A percentile compares a stretch with the other conserved stretches of the same genome.
These are phyloP conservation scores for Syrphus vitripennis DNA, from an alignment of 2,888 invertebrate genomes.

Conservation along the genomic window DNA sequence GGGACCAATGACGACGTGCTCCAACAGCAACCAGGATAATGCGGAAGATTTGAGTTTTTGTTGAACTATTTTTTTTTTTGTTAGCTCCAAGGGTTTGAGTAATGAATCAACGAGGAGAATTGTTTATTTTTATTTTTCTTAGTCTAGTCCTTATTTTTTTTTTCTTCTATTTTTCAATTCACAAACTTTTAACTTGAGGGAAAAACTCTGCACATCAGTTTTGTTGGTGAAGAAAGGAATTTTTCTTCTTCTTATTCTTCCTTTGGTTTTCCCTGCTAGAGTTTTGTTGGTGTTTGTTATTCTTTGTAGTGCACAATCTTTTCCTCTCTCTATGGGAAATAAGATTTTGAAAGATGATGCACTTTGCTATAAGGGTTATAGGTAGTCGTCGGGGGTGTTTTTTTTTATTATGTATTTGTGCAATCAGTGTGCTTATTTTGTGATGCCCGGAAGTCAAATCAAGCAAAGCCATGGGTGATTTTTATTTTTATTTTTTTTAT, in stretches of 20 bases:
- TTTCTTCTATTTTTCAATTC: conserved; percentile 8
- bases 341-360: conserved; percentile 1
- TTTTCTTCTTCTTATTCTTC: neutral
- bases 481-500: too few species aligned
- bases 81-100: conserved; percentile 25
- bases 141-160: too few species aligned
- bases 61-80: neutral
- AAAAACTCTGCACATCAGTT: neutral
- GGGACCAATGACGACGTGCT: neutral
- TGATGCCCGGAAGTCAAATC: conserved; percentile 33
- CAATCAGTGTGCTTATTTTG: conserved; percentile 39
- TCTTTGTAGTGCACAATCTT: conserved; percentile 22
- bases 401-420: conserved; percentile 30
- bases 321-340: neutral
- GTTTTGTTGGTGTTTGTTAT: conserved; percentile 10
- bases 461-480: neutral
- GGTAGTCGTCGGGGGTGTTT: conserved; percentile 3
- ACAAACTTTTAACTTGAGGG: neutral
- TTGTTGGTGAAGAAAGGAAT: neutral
- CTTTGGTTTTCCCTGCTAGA: neutral
- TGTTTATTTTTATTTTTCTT: conserved; percentile 1
- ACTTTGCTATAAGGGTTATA: neutral
- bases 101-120: conserved; percentile 33
- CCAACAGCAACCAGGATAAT: conserved; percentile 8
- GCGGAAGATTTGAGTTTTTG: conserved; percentile 20